Evolutionary conservation across 2,888 invertebrate species (phyloP).

Genomic region (Maniola hyperantus): DNA sequence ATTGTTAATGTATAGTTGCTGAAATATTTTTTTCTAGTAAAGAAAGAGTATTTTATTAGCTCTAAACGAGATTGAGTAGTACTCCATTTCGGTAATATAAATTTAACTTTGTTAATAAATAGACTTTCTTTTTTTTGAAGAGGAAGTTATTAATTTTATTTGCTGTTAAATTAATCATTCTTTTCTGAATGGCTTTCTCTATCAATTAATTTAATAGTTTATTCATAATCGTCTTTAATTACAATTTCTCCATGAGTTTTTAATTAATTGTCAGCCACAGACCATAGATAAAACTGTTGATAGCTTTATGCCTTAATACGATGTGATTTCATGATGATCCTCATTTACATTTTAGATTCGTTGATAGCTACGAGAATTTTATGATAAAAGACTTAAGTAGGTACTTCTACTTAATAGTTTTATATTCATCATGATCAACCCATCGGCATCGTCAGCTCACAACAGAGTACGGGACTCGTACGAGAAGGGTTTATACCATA

Average conservation of each 20-base stretch:
- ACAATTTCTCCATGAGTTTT: conserved; percentile 14
- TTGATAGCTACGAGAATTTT: conserved; percentile 14
- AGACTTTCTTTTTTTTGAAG: neutral
- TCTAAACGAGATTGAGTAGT: no score
- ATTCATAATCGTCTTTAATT: conserved; percentile 18
- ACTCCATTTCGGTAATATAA: no score
- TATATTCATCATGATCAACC: no score
- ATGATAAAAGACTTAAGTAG: conserved; percentile 18
- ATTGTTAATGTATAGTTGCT: neutral
- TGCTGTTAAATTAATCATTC: neutral
- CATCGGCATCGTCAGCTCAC: no score
- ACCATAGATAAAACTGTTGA: conserved; percentile 24
- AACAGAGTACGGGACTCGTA: no score
- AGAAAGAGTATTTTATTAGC: neutral
- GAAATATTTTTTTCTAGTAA: neutral
- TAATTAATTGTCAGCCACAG: conserved; percentile 22
- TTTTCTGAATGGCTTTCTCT: neutral
- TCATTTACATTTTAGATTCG: conserved; percentile 36
- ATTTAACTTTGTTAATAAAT: neutral
- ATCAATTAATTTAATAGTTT: conserved; percentile 21
- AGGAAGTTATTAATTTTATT: neutral
- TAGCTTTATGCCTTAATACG: conserved; percentile 35
- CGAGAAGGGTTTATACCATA: no score
- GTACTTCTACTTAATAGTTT: conserved; percentile 20
- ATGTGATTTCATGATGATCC: conserved; percentile 32